Percentiles rank a stretch among this genome's conserved stretches.
phyloP scores from a whole-genome alignment of 2,113 vertebrate species.

The Narcine bancroftii region DNA sequence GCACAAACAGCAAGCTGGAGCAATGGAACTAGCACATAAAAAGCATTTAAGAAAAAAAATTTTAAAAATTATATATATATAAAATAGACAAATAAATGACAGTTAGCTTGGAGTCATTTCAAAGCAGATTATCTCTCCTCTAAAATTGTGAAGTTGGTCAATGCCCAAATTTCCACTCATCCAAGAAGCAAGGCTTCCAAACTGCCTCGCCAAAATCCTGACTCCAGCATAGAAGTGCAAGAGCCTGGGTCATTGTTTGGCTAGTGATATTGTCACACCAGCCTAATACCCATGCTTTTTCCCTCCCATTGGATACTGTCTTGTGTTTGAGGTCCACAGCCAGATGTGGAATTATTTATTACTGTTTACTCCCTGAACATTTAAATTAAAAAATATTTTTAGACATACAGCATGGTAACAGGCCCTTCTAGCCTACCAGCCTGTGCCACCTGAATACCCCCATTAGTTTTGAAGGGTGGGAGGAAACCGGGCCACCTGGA shows the following conservation, averaged over 20 bases:
- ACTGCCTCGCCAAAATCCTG: background rate
- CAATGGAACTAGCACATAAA: background rate
- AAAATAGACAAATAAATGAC: background rate
- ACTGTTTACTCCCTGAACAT: no score
- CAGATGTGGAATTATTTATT: no score
- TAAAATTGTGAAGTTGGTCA: background rate
- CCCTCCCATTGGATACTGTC: background rate
- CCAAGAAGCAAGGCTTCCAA: background rate
- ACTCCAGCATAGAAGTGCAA: background rate
- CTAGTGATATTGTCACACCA: background rate
- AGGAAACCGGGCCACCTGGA: no score
- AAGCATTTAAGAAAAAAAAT: background rate
- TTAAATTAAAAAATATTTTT: no score
- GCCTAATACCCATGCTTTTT: background rate
- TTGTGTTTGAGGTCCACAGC: no score
- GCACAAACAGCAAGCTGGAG: background rate
- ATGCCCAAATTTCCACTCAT: background rate
- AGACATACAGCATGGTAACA: no score
- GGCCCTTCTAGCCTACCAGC: no score
- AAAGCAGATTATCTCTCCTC: background rate
- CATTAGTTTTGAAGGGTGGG: no score
- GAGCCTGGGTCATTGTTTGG: background rate
- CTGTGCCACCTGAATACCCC: no score
- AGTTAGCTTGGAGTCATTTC: background rate
- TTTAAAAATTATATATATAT: no score